Evolutionary conservation across 2,113 vertebrate genomes (phyloP).

Genomic region (Zapornia atra): DNA sequence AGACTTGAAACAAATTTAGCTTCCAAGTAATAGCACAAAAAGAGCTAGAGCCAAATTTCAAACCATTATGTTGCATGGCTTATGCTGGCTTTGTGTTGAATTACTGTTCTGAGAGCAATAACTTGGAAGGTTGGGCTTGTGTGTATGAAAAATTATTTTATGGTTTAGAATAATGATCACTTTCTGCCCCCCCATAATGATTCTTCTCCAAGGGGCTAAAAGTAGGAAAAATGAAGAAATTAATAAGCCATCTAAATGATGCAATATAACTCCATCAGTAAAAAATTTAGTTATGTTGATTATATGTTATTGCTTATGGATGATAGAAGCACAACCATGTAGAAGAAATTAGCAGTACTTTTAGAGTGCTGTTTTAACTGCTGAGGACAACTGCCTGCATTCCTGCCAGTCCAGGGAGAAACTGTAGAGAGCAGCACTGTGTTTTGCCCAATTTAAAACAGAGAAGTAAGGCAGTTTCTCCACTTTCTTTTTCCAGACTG

Average conservation of each 20-base stretch:
- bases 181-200: background rate
- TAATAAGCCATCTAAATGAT: background rate
- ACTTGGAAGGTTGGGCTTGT: background rate
- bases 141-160: background rate
- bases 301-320: background rate
- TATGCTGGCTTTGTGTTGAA: background rate
- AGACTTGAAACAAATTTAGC: background rate
- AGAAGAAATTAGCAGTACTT: background rate
- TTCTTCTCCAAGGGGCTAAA: background rate
- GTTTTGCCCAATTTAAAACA: background rate
- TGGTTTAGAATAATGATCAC: background rate
- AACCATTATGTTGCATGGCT: background rate
- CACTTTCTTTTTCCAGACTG: background rate
- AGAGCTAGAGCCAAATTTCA: background rate
- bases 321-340: background rate
- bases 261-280: background rate
- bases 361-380: background rate
- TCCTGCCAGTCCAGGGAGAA: background rate
- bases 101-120: background rate
- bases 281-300: background rate
- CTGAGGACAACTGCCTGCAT: background rate
- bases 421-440: background rate
- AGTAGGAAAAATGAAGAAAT: background rate
- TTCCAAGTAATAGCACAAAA: background rate
- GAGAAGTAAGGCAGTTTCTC: background rate